Evolutionary conservation across 2,888 invertebrate species (phyloP).

Genomic region (Sarcophaga variegata): DNA sequence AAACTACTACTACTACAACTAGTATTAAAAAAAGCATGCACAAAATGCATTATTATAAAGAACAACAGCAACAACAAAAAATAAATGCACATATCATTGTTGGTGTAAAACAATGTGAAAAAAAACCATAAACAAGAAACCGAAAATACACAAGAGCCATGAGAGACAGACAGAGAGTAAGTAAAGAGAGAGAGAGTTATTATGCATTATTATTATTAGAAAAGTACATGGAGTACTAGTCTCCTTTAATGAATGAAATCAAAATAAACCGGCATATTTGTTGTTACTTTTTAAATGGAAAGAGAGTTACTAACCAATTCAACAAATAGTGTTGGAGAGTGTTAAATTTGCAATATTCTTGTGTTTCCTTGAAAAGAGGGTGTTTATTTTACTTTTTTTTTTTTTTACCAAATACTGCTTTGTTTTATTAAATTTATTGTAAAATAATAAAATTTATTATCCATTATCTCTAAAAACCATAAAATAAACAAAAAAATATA

Average conservation of each 20-base stretch:
- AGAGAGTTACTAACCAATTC: no score
- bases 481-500: constrained; percentile 9
- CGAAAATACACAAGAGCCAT: no score
- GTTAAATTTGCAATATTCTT: neutral
- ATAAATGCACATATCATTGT: no score
- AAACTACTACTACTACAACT: neutral
- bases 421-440: neutral
- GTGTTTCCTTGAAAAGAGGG: neutral
- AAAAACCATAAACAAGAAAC: no score
- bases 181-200: no score
- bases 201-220: no score
- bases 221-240: neutral
- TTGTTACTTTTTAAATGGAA: neutral
- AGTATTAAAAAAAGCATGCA: neutral
- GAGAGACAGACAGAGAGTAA: no score
- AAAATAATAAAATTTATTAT: neutral
- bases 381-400: neutral
- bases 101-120: no score
- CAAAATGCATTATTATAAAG: no score
- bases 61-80: no score
- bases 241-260: constrained; percentile 50
- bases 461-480: neutral
- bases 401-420: neutral
- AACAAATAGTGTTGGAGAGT: neutral
- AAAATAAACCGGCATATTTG: constrained; percentile 46